A percentile compares a stretch with the other conserved stretches of the same genome.
These are phyloP conservation scores for Gibbula magus DNA, from an alignment of 2,888 invertebrate genomes.

Conservation along the genomic window DNA sequence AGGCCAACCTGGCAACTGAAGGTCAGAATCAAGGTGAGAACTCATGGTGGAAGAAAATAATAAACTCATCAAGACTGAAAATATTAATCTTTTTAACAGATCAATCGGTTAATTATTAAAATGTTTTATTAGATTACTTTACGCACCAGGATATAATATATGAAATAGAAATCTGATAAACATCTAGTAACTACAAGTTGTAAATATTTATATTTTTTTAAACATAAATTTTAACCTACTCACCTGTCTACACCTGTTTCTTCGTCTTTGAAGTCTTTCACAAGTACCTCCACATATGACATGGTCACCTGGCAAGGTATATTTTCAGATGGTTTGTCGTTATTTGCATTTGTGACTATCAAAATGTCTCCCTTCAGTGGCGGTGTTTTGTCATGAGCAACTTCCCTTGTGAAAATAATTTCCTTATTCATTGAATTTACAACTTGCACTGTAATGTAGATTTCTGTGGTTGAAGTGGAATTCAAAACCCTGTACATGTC, in stretches of 20 bases:
- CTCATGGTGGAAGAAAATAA: background rate
- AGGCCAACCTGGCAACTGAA: constrained; percentile 16
- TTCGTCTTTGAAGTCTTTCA: background rate
- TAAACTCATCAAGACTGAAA: background rate
- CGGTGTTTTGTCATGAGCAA: constrained; percentile 15
- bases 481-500: background rate
- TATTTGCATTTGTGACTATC: background rate
- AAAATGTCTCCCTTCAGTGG: background rate
- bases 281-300: background rate
- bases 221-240: background rate
- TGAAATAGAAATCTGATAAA: too few species aligned
- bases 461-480: background rate
- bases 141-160: too few species aligned
- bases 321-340: background rate
- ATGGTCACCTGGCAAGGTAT: background rate
- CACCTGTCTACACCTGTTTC: constrained; percentile 17
- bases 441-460: constrained; percentile 10
- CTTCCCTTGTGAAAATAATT: background rate
- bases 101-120: too few species aligned
- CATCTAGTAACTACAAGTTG: too few species aligned
- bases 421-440: background rate
- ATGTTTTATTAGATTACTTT: too few species aligned
- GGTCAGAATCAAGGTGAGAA: background rate
- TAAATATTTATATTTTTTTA: background rate
- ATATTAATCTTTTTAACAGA: background rate